Evolutionary conservation across 2,797 vertebrate species (phyloP).

Genomic region (Pipistrellus nathusii): DNA sequence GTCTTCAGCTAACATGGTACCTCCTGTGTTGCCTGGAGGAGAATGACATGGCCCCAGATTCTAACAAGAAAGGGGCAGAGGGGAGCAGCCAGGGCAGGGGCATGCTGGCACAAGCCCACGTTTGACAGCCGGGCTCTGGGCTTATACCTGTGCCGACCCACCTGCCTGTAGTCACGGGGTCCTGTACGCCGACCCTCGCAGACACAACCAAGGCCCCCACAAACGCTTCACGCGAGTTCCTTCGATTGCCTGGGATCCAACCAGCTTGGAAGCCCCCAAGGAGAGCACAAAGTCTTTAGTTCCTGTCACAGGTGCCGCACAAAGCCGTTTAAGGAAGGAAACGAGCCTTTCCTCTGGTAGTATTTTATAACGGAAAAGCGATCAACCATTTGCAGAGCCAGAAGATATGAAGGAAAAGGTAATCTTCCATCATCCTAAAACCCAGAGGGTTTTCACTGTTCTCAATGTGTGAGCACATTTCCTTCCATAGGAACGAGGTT

Average conservation of each 20-base stretch:
- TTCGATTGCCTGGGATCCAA: accelerated
- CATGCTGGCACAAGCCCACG: accelerated
- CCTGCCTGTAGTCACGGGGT: background rate
- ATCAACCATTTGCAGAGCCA: background rate
- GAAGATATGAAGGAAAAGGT: background rate
- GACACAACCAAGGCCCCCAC: background rate
- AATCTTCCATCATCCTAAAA: background rate
- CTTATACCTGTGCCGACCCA: background rate
- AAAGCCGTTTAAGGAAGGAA: background rate
- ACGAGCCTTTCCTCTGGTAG: background rate
- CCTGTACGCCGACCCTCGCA: background rate
- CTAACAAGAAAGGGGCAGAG: background rate
- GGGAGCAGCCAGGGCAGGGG: accelerated
- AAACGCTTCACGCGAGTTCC: background rate
- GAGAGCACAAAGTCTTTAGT: background rate
- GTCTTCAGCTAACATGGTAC: background rate
- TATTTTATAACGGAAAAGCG: conserved; percentile 10
- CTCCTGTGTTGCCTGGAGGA: background rate
- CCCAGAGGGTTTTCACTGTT: background rate
- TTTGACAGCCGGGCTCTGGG: background rate
- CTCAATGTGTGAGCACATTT: background rate
- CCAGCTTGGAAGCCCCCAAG: background rate
- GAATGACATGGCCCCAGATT: background rate
- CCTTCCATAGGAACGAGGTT: background rate
- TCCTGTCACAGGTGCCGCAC: background rate